Evolutionary conservation across 2,113 vertebrate species (phyloP).

Genomic region (Cygnus buccinator): DNA sequence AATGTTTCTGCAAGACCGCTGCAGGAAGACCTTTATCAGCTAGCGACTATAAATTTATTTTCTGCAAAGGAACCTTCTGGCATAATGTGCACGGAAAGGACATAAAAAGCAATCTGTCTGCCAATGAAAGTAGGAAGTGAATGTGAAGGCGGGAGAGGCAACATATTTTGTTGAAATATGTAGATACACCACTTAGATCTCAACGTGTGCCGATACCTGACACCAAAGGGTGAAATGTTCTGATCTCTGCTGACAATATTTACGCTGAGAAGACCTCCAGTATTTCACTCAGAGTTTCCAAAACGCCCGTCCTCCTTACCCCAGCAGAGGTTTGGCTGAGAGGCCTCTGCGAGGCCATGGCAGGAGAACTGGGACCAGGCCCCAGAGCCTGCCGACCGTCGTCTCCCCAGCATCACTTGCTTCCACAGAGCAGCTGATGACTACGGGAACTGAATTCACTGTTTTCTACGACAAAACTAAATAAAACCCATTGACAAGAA

Average conservation of each 20-base stretch:
- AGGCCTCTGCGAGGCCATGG: background rate
- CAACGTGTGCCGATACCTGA: background rate
- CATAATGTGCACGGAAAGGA: constrained; percentile 47
- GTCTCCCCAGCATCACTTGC: too few relatives aligned
- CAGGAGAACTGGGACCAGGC: background rate
- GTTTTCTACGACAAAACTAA: background rate
- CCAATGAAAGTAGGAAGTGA: constrained; percentile 36
- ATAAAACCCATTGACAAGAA: background rate
- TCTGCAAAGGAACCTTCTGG: constrained; percentile 56
- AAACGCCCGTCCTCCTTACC: background rate
- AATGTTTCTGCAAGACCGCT: background rate
- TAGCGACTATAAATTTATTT: constrained; percentile 53
- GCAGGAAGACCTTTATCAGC: constrained; percentile 50
- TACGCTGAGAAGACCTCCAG: background rate
- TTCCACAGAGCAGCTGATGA: background rate
- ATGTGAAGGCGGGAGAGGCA: constrained; percentile 23
- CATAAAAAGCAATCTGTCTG: constrained; percentile 65
- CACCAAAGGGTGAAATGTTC: constrained; percentile 28
- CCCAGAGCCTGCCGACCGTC: background rate
- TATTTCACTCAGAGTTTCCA: background rate
- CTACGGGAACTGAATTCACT: background rate
- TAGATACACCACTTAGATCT: constrained; percentile 30
- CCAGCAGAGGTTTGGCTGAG: background rate
- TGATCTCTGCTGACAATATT: constrained; percentile 22
- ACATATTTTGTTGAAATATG: constrained; percentile 60